Percentiles rank a stretch among this genome's conserved stretches.
Evolutionary conservation across 2,113 vertebrate species (phyloP).

Genomic region (Rhipidura dahli): DNA sequence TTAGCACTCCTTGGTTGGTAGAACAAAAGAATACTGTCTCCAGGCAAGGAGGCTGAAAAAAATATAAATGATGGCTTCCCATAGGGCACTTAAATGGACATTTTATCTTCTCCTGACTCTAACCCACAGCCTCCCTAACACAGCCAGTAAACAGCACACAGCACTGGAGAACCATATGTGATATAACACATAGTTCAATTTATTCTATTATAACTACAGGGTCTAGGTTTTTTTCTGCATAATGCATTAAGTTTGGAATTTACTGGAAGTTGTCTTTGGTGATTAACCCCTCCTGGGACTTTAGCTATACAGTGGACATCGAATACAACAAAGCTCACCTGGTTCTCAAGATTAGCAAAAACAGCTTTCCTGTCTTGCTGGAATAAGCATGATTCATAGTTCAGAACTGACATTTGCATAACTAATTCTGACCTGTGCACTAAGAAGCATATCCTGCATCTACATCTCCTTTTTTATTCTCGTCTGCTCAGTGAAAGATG

Average conservation of each 20-base stretch:
- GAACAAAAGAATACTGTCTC: constrained; percentile 34
- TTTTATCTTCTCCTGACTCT: constrained; percentile 13
- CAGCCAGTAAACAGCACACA: background rate
- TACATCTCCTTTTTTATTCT: background rate
- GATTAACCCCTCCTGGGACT: background rate
- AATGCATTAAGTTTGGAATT: constrained; percentile 1
- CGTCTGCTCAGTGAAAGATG: background rate
- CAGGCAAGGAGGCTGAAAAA: constrained; percentile 3
- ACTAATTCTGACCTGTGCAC: background rate
- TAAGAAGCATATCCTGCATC: background rate
- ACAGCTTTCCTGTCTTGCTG: background rate
- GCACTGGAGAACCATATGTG: background rate
- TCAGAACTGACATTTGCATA: background rate
- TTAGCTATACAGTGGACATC: background rate
- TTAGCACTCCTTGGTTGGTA: background rate
- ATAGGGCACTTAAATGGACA: background rate
- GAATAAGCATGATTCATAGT: background rate
- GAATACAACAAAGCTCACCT: background rate
- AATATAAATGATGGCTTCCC: constrained; percentile 30
- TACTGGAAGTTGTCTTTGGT: background rate
- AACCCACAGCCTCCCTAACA: background rate
- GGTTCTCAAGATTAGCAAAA: background rate
- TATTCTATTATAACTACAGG: background rate
- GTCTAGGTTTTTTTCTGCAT: background rate
- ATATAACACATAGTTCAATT: background rate